Base-by-base conservation (phyloP, 2,888 invertebrate genomes). In the Clistopyga incitator region DNA sequence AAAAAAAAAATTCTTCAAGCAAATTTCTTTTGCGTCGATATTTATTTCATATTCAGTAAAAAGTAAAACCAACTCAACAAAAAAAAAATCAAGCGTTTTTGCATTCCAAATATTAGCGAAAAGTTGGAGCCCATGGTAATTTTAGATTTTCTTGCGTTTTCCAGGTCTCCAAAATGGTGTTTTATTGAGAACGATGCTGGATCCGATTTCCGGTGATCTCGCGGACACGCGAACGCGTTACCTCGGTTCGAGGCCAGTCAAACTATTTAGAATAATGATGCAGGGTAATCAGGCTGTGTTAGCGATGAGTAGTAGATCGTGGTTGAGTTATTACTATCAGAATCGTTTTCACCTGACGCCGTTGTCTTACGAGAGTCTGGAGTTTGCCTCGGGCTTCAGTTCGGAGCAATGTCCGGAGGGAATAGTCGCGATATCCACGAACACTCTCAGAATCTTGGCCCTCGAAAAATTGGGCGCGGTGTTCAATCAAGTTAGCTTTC, bases 341-440 rank as follows among this genome's bases (percentile, higher is more conserved):
- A 99, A 98, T 94, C 95, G 98, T 74, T 98, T 98, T 90, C 99
- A 99, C 93, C 94, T 99, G 65, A 99, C 99, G 0, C 99, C 99
- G 0, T 94, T 99, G 0, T 99, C 99, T 0, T 99, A 99, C 91
- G 99, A 99, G 93, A 97, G 98, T 78, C 94, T 99, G 79, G 99
- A 99, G 92, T 99, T 98, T 94, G 99, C 99, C 0, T 98, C 99
- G 0, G 99, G 99, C 3, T 99, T 99, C 93, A 96, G 96, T 92
- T 97, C 97, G 87, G 99, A 99, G 93, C 99, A 99, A 93, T 99
- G 99, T 94, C 98, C 99, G 0, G 99, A 99, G 93, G 99, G 99
- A 87, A 98, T 99, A 88, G 99, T 99, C 0, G 99, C 99, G 0
- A 99, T 99, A 92, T 98, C 99, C 0, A 98, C 98, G 1, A 99